Base-by-base conservation (phyloP, 1,140 invertebrate genomes). In the Charaxes varanes region DNA sequence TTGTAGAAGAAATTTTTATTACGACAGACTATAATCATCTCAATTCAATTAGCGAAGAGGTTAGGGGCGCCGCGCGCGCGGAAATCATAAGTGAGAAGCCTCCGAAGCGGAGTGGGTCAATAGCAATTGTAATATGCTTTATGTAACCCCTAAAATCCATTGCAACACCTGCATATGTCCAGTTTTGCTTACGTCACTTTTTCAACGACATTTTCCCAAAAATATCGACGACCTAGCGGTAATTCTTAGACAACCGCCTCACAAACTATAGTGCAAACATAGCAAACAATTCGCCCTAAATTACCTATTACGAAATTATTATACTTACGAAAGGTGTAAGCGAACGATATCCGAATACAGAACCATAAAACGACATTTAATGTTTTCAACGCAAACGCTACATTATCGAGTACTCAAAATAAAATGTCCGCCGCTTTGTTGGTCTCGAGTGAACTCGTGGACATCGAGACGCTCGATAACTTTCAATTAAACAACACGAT, bases 361-460 rank as follows among this genome's bases (percentile, higher is more conserved):
- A 71, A 80, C 73, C 66, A 80, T 77, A 77, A 79, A 83, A 80
- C 71, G 71, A 78, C 78, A 82, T 82, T 66, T 69, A 80, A 82
- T 80, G 64, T 80, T 80, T 80, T 79, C 79, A 67, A 84, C 69
- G 71, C 79, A 81, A 81, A 76, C 74, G 80, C 82, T 85, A 85
- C 82, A 85, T 85, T 81, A 80, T 85, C 79, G 77, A 83, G 74
- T 83, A 84, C 78, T 84, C 78, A 82, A 85, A 84, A 85, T 85
- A 85, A 85, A 83, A 85, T 85, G 82, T 85, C 82, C 80, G 82
- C 82, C 82, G 82, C 82, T 84, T 80, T 82, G 82, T 83, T 82
- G 80, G 79, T 81, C 69, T 73, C 78, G 71, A 83, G 62, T 81
- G 78, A 83, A 83, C 79, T 83, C 77, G 81, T 83, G 77, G 82